Base-by-base conservation (phyloP, 2,113 vertebrate species). In the Tauraco erythrolophus region DNA sequence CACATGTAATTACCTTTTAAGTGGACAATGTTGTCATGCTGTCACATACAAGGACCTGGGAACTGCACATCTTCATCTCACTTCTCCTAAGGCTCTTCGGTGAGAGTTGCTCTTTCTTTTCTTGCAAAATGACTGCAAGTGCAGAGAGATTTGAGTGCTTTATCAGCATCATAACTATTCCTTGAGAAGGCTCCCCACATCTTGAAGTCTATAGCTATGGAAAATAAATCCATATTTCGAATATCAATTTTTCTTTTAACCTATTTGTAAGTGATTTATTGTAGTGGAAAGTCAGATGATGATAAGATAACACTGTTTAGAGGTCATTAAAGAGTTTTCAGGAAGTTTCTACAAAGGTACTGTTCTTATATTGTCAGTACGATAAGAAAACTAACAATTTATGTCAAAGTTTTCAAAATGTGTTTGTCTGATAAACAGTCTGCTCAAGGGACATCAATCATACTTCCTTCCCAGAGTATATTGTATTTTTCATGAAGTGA, bases 381-480 rank as follows among this genome's bases (percentile, higher is more conserved):
- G 98, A 98, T 98, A 98, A 98, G 97, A 96, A 98, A 98, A 97
- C 97, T 94, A 98, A 98, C 97, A 98, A 98, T 98, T 98, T 98
- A 98, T 98, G 98, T 98, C 98, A 98, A 98, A 98, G 97, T 98
- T 98, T 97, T 98, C 97, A 94, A 98, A 98, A 98, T 97, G 97
- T 97, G 94, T 98, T 98, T 98, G 98, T 98, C 98, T 98, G 98
- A 98, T 98, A 98, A 98, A 98, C 97, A 98, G 98, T 97, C 97
- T 98, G 71, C 94, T 98, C 95, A 77, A 84, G 11, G 81, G 93
- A 95, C 97, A 98, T 98, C 98, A 98, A 98, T 98, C 98, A 98
- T 98, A 96, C 93, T 98, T 98, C 92, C 89, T 98, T 94, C 94
- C 79, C 23, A 46, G 91, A 84, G 56, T 97, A 91, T 91, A 97